Conservation (phyloP, 2,888 invertebrate genomes). For the Pedicia rivosa region DNA sequence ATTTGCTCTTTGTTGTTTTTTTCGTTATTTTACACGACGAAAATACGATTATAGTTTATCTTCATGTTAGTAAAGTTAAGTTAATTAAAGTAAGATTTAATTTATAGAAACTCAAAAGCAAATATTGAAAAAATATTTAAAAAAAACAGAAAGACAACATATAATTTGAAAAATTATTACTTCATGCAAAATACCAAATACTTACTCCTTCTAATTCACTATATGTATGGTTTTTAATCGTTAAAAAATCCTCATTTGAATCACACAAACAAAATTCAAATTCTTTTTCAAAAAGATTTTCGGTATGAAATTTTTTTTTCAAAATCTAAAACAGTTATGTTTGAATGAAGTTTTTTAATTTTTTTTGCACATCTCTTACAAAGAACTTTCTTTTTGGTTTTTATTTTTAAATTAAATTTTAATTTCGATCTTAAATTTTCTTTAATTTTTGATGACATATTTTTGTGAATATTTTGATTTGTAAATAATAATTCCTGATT, state of each 20-base stretch:
- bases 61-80: too few species aligned
- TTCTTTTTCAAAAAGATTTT: conserved; percentile 12
- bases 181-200: too few species aligned
- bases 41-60: too few species aligned
- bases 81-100: too few species aligned
- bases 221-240: conserved; percentile 27
- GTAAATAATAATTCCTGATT: too few species aligned
- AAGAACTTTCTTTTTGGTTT: conserved; percentile 18
- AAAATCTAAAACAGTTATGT: conserved; percentile 26
- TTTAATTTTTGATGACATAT: conserved; percentile 2
- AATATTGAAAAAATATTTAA: too few species aligned
- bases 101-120: too few species aligned
- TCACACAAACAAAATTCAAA: conserved; percentile 25
- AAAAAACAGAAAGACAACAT: too few species aligned
- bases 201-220: conserved; percentile 24
- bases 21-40: too few species aligned
- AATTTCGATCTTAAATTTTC: conserved; percentile 5
- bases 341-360: conserved; percentile 23
- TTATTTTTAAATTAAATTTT: conserved; percentile 6
- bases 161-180: too few species aligned
- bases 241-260: conserved; percentile 20
- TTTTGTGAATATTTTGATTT: too few species aligned
- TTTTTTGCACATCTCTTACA: conserved; percentile 28
- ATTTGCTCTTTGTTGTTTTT: too few species aligned
- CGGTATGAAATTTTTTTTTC: conserved; percentile 22